phyloP scores from a whole-genome alignment of 2,888 invertebrate species.

The Automeris io region DNA sequence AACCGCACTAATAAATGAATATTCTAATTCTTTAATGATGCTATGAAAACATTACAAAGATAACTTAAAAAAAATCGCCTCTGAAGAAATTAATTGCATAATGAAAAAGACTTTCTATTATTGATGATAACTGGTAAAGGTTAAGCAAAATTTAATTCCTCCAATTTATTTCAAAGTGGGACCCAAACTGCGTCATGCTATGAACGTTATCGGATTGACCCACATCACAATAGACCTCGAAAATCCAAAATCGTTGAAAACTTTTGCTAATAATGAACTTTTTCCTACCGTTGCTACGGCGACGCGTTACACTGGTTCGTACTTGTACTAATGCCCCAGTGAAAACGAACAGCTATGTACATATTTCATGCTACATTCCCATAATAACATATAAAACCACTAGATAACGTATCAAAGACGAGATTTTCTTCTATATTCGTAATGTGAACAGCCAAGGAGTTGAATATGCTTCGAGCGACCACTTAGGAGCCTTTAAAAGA shows the following conservation, averaged over 20 bases:
- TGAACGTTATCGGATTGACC: constrained; percentile 1
- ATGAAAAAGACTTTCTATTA: too few species aligned
- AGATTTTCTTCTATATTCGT: too few species aligned
- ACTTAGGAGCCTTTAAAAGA: too few species aligned
- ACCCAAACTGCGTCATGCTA: background rate
- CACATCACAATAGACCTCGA: background rate
- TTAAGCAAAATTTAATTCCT: background rate
- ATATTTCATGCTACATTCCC: too few species aligned
- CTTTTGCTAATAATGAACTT: constrained; percentile 25
- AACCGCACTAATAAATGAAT: too few species aligned
- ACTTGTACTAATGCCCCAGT: constrained; percentile 6
- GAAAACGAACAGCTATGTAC: background rate
- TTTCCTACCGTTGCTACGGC: constrained; percentile 14
- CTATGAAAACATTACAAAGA: background rate
- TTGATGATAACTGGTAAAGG: background rate
- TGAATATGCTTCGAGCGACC: too few species aligned
- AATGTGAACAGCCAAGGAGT: too few species aligned
- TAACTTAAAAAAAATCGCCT: too few species aligned
- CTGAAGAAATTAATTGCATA: too few species aligned
- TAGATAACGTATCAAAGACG: too few species aligned
- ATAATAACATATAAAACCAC: too few species aligned
- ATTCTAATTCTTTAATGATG: too few species aligned
- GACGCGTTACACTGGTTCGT: constrained; percentile 18
- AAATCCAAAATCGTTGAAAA: constrained; percentile 6
- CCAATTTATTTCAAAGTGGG: background rate